Percentiles rank a stretch among this genome's conserved stretches.
phyloP scores from a whole-genome alignment of 2,113 vertebrate genomes.

The Crotalus horridus region DNA sequence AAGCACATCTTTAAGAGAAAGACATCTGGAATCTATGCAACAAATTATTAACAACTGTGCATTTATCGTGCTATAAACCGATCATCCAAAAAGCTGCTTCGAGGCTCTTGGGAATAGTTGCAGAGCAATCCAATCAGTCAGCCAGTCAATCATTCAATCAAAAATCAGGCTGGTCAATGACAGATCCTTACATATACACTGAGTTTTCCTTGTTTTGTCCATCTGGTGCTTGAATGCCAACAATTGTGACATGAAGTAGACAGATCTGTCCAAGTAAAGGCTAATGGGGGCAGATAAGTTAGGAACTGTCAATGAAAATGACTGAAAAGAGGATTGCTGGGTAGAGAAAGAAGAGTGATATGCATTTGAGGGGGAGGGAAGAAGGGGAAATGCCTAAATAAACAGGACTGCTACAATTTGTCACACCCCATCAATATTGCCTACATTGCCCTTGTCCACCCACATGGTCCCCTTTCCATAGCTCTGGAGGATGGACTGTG shows the following conservation, averaged over 20 bases:
- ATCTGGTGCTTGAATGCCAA: neutral
- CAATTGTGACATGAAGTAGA: neutral
- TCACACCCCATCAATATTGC: neutral
- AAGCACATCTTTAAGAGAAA: constrained; percentile 4
- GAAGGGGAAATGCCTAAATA: neutral
- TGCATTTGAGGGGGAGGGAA: neutral
- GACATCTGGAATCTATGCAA: constrained; percentile 13
- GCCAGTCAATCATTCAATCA: neutral
- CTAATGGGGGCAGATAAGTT: neutral
- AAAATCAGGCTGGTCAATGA: neutral
- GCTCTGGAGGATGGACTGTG: neutral
- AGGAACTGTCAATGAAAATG: neutral
- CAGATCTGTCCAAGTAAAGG: neutral
- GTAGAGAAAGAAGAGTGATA: neutral
- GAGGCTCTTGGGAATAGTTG: neutral
- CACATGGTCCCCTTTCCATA: neutral
- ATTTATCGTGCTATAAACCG: neutral
- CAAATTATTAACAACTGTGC: constrained; percentile 6
- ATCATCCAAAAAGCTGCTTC: neutral
- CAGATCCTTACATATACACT: neutral
- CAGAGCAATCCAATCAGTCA: neutral
- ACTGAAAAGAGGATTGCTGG: neutral
- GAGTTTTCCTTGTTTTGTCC: neutral
- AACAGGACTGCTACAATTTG: neutral
- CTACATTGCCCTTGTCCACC: neutral